These are phyloP conservation scores for Hylia prasina DNA, from an alignment of 2,113 vertebrate genomes.

Conservation along the genomic window DNA sequence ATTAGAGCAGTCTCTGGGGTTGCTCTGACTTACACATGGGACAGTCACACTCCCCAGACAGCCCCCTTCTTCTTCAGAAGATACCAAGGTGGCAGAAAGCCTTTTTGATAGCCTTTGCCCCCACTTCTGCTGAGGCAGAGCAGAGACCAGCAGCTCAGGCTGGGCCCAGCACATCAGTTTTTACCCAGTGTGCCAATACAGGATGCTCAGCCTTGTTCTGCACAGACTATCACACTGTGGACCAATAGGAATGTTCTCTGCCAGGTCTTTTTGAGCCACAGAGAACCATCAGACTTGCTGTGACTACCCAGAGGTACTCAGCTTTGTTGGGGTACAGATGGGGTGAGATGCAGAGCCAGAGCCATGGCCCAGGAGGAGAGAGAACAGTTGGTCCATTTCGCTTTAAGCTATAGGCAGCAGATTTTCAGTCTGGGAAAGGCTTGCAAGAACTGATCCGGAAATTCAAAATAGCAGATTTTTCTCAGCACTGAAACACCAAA, in stretches of 20 bases:
- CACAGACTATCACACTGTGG: not conserved
- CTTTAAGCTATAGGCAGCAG: slow-evolving; percentile 34
- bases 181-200: not conserved
- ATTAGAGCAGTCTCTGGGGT: not conserved
- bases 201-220: not conserved
- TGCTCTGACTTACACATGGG: not conserved
- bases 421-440: not conserved
- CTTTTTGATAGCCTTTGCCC: not conserved
- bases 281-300: not conserved
- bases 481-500: not conserved
- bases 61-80: not conserved
- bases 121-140: not conserved
- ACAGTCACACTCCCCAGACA: not conserved
- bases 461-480: not conserved
- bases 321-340: not conserved
- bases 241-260: not conserved
- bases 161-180: not conserved
- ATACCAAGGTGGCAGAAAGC: not conserved
- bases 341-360: not conserved
- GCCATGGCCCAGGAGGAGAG: not conserved
- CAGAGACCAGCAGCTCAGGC: not conserved
- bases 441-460: slow-evolving; percentile 7
- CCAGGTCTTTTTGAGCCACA: not conserved
- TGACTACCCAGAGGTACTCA: not conserved
- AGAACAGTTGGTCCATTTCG: not conserved